Conservation (phyloP, 2,888 invertebrate species). For the Heliconius ethilla region DNA sequence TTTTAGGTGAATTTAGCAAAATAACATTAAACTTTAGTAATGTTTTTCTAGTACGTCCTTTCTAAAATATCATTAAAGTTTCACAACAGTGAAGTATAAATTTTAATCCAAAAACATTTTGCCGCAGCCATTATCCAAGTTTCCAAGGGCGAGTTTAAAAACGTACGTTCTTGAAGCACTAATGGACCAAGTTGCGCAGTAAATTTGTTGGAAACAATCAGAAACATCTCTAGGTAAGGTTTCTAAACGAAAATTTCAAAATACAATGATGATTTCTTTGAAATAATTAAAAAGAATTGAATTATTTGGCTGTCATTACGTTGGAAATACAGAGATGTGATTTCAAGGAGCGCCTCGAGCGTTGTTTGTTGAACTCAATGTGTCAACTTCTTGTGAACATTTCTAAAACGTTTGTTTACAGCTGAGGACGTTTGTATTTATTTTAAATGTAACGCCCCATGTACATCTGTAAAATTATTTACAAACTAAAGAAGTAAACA, state of each 20-base stretch:
- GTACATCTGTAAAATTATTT: not conserved
- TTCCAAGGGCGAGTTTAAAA: constrained; percentile 43
- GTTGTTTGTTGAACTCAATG: not conserved
- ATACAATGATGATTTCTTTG: not conserved
- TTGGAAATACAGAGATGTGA: not conserved
- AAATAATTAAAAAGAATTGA: not conserved
- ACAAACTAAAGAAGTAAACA: not conserved
- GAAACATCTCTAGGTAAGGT: constrained; percentile 16
- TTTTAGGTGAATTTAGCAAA: not conserved
- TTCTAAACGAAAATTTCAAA: not conserved
- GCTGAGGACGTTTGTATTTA: not conserved
- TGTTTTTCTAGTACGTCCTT: constrained; percentile 32
- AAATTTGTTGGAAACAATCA: constrained; percentile 30
- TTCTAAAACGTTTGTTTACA: not conserved
- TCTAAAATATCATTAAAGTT: constrained; percentile 38
- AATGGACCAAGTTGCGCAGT: constrained; percentile 43
- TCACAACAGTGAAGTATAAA: constrained; percentile 37
- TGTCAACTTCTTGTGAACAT: constrained; percentile 1
- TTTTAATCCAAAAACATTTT: constrained; percentile 44
- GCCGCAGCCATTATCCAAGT: constrained; percentile 41
- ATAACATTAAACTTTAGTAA: constrained; percentile 28
- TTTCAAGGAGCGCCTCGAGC: not conserved
- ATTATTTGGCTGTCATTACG: not conserved
- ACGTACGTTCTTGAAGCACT: constrained; percentile 41
- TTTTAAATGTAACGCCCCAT: not conserved